These are phyloP conservation scores for Neomonachus schauinslandi DNA, from an alignment of 2,113 vertebrate genomes.

Conservation along the genomic window DNA sequence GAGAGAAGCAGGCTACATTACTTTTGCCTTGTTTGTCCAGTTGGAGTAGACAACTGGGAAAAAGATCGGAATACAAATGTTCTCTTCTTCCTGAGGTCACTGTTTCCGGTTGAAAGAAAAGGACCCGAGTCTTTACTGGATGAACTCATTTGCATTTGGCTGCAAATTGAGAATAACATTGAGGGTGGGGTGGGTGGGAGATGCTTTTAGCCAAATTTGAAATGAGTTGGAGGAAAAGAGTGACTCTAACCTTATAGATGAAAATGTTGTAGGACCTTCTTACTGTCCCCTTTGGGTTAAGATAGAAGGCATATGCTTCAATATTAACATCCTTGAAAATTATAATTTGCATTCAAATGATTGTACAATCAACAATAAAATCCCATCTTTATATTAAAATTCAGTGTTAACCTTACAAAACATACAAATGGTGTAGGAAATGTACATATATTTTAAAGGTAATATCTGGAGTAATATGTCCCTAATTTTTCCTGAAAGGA, in stretches of 20 bases:
- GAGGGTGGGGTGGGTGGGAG: not conserved
- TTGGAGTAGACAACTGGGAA: not conserved
- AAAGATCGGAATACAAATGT: not conserved
- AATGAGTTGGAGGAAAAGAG: not conserved
- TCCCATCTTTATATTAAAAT: not conserved
- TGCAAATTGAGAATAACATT: not conserved
- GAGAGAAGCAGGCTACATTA: not conserved
- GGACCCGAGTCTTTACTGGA: not conserved
- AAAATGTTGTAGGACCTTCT: not conserved
- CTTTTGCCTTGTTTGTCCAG: not conserved
- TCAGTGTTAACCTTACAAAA: not conserved
- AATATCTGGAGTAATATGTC: not conserved
- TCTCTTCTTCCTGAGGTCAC: not conserved
- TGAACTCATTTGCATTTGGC: not conserved
- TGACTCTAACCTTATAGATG: not conserved
- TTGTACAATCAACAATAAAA: not conserved
- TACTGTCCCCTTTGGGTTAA: not conserved
- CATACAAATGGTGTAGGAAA: not conserved
- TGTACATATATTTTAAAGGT: not conserved
- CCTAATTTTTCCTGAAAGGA: not conserved
- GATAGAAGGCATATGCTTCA: not conserved
- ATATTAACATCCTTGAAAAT: not conserved
- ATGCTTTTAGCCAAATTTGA: not conserved
- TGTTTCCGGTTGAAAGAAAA: not conserved
- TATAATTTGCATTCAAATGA: not conserved